These are phyloP conservation scores for Hassar affinis DNA, from an alignment of 2,113 vertebrate genomes.

Conservation along the genomic window DNA sequence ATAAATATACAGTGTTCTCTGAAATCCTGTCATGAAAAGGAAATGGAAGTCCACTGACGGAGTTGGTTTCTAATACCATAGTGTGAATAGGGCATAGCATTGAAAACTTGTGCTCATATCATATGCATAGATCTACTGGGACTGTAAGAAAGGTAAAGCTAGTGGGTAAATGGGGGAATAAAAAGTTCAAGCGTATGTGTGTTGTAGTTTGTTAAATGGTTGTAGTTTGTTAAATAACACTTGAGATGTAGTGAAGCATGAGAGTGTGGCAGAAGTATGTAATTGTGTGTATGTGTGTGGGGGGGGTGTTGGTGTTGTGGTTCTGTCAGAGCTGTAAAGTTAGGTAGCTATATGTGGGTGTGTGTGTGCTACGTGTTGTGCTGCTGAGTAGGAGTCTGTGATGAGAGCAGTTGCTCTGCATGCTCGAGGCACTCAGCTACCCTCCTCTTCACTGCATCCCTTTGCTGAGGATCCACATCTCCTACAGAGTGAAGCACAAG, in stretches of 20 bases:
- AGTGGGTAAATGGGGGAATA: slow-evolving; percentile 4
- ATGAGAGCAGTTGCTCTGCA: slow-evolving; percentile 77
- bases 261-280: slow-evolving; percentile 1
- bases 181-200: slow-evolving; percentile 19
- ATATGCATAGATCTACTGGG: neutral
- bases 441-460: slow-evolving; percentile 79
- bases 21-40: neutral
- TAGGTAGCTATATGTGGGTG: too few species aligned
- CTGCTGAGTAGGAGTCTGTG: slow-evolving; percentile 59
- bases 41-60: neutral
- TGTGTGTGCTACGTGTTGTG: slow-evolving; percentile 45
- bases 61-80: neutral
- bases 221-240: slow-evolving; percentile 6
- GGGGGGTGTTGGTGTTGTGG: too few species aligned
- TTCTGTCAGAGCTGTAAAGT: too few species aligned
- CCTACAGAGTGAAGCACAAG: slow-evolving; percentile 61
- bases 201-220: slow-evolving; percentile 2
- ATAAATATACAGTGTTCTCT: slow-evolving; percentile 3
- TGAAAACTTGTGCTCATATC: slow-evolving; percentile 11
- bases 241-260: slow-evolving; percentile 6
- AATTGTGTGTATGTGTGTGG: slow-evolving; percentile 22
- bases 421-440: slow-evolving; percentile 81
- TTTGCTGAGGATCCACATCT: slow-evolving; percentile 74
- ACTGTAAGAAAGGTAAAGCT: neutral
- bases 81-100: slow-evolving; percentile 1